phyloP scores from a whole-genome alignment of 2,113 vertebrate genomes.

The Ptilorrhoa leucosticta region DNA sequence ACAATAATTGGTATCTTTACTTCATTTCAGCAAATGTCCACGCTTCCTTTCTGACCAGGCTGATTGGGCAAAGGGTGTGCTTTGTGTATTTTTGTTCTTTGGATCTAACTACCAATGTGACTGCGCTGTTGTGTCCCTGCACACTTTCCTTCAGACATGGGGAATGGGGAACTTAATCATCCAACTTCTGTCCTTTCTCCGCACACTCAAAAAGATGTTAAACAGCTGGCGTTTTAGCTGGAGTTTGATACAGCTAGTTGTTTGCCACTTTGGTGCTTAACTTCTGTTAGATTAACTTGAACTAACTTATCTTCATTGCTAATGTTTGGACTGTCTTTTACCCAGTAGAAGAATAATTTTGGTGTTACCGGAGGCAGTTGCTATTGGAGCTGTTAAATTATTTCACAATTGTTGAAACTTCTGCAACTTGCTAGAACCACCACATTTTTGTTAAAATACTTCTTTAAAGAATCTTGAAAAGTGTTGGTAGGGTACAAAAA shows the following conservation, averaged over 20 bases:
- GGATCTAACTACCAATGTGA: neutral
- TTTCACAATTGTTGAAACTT: neutral
- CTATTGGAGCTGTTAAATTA: neutral
- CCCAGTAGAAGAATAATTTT: neutral
- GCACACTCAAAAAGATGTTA: neutral
- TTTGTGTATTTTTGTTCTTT: neutral
- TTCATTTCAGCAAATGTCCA: neutral
- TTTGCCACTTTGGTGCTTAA: neutral
- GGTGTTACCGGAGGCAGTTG: neutral
- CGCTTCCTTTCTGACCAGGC: neutral
- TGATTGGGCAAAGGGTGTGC: neutral
- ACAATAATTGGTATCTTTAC: neutral
- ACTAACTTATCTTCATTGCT: neutral
- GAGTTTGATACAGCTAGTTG: neutral
- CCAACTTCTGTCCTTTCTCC: neutral
- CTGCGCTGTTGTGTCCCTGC: fast-evolving
- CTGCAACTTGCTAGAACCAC: neutral
- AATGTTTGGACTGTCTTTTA: neutral
- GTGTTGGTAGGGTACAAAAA: neutral
- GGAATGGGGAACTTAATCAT: neutral
- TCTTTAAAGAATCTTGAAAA: neutral
- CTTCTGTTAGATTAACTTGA: neutral
- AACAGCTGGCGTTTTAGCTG: neutral
- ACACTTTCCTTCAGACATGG: neutral
- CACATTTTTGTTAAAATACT: neutral